Evolutionary conservation across 1,140 invertebrate genomes (phyloP).

Genomic region (Cyclargus thomasi): DNA sequence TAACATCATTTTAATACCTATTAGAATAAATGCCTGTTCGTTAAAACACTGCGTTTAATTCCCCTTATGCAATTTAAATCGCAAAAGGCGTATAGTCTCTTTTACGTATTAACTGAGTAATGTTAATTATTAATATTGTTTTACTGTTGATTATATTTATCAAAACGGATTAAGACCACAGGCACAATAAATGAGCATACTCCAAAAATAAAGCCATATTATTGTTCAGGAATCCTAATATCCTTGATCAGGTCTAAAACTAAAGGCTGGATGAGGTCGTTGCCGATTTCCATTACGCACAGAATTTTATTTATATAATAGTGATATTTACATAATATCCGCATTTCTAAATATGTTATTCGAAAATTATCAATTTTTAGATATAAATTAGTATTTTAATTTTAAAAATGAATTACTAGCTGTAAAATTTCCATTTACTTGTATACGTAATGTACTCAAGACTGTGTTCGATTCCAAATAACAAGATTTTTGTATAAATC

Average conservation of each 20-base stretch:
- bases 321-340: neutral
- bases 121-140: too few species aligned
- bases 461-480: too few species aligned
- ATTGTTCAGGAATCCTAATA: too few species aligned
- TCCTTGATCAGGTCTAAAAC: neutral
- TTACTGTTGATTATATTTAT: too few species aligned
- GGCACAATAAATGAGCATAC: too few species aligned
- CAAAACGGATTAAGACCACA: too few species aligned
- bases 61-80: neutral
- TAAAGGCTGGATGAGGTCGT: neutral
- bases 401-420: neutral
- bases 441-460: neutral
- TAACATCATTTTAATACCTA: conserved; percentile 6
- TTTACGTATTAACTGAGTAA: too few species aligned
- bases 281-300: neutral
- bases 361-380: neutral
- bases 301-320: neutral
- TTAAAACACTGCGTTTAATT: neutral
- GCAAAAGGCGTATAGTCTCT: neutral
- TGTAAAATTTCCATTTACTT: neutral
- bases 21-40: conserved; percentile 3
- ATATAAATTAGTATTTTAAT: neutral
- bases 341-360: neutral
- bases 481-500: too few species aligned
- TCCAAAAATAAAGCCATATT: too few species aligned